Conservation (phyloP, 2,888 invertebrate species). For the Parelbella ahira region DNA sequence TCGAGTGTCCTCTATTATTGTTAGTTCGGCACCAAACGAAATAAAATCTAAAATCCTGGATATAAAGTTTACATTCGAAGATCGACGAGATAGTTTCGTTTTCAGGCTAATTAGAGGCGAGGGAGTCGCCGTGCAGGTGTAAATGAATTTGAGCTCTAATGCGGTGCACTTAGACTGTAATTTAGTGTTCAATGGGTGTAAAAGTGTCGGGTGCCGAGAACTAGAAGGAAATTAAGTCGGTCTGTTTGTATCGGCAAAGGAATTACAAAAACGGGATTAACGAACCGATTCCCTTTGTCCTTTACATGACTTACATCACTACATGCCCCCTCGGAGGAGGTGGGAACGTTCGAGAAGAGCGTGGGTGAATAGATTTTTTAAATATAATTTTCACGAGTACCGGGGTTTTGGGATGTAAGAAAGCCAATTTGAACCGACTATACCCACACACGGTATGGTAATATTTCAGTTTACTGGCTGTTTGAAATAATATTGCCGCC, state of each 20-base stretch:
- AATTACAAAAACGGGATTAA: slow-evolving; percentile 26
- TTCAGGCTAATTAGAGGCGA: slow-evolving; percentile 73
- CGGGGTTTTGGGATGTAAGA: slow-evolving; percentile 8
- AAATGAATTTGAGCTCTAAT: slow-evolving; percentile 48
- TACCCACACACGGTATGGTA: no score
- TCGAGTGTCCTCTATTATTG: slow-evolving; percentile 74
- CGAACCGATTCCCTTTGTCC: slow-evolving; percentile 25
- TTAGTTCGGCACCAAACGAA: slow-evolving; percentile 30
- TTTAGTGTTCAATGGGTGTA: slow-evolving; percentile 19
- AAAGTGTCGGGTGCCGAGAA: slow-evolving; percentile 32
- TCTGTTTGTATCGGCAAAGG: slow-evolving; percentile 31
- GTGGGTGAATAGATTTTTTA: slow-evolving; percentile 17
- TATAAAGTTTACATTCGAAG: slow-evolving; percentile 39
- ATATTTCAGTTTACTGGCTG: no score
- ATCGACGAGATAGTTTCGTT: slow-evolving; percentile 45
- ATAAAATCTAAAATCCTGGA: slow-evolving; percentile 37
- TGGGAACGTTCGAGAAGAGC: slow-evolving; percentile 7
- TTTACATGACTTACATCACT: slow-evolving; percentile 23
- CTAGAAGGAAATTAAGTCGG: slow-evolving; percentile 34
- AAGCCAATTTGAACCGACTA: slow-evolving; percentile 24
- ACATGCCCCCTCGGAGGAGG: slow-evolving; percentile 4
- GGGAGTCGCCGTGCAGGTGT: slow-evolving; percentile 34
- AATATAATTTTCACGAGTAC: slow-evolving; percentile 16
- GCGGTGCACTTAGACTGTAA: slow-evolving; percentile 30
- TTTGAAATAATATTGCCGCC: no score